A percentile compares a stretch with the other conserved stretches of the same genome.
Evolutionary conservation across 2,797 vertebrate species (phyloP).

Genomic region (Hippocampus kuda): DNA sequence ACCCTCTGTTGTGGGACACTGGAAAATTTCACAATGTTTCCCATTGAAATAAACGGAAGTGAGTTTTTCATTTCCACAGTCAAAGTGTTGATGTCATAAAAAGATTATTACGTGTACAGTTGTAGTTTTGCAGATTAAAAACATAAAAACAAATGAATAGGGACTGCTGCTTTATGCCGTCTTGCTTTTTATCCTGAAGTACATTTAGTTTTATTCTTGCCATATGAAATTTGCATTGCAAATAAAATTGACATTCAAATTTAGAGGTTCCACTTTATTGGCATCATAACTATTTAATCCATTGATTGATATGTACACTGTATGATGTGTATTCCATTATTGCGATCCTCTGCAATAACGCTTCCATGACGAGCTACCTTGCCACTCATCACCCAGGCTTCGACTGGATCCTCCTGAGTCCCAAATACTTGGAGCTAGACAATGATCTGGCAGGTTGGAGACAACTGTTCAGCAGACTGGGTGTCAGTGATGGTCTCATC

Average conservation of each 20-base stretch:
- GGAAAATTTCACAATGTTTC: too few species aligned
- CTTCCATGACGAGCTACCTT: background rate
- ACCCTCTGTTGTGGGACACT: background rate
- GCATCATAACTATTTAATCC: background rate
- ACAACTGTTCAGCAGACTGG: slow-evolving; percentile 60
- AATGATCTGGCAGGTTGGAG: slow-evolving; percentile 64
- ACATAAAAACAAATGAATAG: too few species aligned
- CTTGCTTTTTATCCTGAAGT: too few species aligned
- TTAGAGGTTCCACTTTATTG: background rate
- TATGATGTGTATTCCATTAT: background rate
- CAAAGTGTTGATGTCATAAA: background rate
- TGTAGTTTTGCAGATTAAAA: too few species aligned
- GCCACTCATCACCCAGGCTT: slow-evolving; percentile 48
- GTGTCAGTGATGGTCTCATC: slow-evolving; percentile 68
- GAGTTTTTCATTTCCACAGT: background rate
- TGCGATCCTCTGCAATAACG: background rate
- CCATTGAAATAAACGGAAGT: background rate
- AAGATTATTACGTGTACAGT: too few species aligned
- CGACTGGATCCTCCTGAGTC: slow-evolving; percentile 67
- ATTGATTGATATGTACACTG: background rate
- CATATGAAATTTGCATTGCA: too few species aligned
- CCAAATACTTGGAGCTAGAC: slow-evolving; percentile 62
- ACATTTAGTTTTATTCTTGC: too few species aligned
- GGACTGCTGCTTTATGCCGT: too few species aligned
- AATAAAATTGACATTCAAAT: background rate